phyloP scores from a whole-genome alignment of 2,113 vertebrate genomes.

The Cacatua alba region DNA sequence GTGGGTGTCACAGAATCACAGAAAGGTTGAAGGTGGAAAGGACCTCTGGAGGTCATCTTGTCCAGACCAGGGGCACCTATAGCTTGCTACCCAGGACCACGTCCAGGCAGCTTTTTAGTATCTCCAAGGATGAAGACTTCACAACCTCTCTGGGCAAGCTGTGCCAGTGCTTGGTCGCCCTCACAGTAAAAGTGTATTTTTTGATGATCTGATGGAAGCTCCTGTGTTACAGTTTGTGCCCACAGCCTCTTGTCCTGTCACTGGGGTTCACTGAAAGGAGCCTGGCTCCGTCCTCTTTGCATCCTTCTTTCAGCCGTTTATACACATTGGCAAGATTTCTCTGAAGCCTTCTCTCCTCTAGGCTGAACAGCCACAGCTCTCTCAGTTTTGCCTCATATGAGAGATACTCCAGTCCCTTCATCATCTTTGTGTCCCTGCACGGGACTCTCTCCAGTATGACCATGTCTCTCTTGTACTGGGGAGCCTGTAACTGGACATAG shows the following conservation, averaged over 20 bases:
- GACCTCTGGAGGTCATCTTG: neutral
- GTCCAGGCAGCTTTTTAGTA: neutral
- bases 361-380: neutral
- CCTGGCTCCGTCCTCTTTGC: neutral
- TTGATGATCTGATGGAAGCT: neutral
- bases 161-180: neutral
- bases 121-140: neutral
- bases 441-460: neutral
- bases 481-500: neutral
- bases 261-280: neutral
- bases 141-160: neutral
- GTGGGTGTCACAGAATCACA: neutral
- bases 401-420: neutral
- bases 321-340: neutral
- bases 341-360: neutral
- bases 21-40: neutral
- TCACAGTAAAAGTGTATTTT: neutral
- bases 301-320: neutral
- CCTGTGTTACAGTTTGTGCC: neutral
- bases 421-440: neutral
- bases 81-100: neutral
- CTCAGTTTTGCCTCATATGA: neutral
- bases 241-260: neutral
- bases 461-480: neutral
- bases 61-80: neutral